phyloP scores from a whole-genome alignment of 2,113 vertebrate species.

The Halichoeres trimaculatus region DNA sequence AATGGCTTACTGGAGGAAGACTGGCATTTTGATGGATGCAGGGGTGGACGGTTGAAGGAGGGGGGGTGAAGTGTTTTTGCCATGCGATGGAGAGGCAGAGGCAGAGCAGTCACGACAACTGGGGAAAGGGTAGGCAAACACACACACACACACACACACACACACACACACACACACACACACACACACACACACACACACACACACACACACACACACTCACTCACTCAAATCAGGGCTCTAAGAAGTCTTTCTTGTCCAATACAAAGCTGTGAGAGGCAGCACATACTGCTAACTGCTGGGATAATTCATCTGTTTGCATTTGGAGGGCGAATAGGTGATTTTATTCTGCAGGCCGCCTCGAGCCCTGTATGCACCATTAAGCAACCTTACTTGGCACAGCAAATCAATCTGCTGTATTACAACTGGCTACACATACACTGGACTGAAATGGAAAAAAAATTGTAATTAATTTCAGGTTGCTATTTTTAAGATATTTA shows the following conservation, averaged over 20 bases:
- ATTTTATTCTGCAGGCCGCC: constrained; percentile 41
- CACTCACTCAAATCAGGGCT: not conserved
- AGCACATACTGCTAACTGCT: constrained; percentile 16
- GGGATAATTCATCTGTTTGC: constrained; percentile 57
- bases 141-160: not conserved
- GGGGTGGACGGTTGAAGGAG: constrained; percentile 2
- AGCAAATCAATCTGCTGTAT: constrained; percentile 29
- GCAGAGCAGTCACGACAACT: constrained; percentile 49
- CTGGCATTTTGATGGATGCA: constrained; percentile 74
- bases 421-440: not conserved
- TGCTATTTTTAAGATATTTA: not conserved
- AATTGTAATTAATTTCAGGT: not conserved
- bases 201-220: not conserved
- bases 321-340: constrained; percentile 31
- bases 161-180: not conserved
- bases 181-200: not conserved
- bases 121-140: not conserved
- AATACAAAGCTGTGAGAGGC: constrained; percentile 32
- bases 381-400: constrained; percentile 5
- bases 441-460: not conserved
- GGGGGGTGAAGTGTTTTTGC: not conserved
- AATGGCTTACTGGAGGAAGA: constrained; percentile 71
- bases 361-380: constrained; percentile 19
- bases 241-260: constrained; percentile 16
- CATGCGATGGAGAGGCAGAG: constrained; percentile 2